phyloP scores from a whole-genome alignment of 1,140 invertebrate genomes.

The Carposina sasakii region DNA sequence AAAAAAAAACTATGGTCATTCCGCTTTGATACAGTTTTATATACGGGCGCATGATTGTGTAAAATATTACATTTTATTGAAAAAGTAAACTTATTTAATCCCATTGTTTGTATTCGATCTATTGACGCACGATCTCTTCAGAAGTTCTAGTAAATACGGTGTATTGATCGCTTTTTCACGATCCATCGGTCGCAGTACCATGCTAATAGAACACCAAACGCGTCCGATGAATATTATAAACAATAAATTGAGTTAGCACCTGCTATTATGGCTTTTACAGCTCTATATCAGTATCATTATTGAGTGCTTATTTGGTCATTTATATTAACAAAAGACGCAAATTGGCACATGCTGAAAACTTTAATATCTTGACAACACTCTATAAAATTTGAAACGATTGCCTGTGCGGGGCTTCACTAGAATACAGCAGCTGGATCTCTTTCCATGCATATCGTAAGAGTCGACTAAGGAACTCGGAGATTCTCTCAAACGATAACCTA shows the following conservation, averaged over 20 bases:
- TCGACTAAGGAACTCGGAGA: too few relatives aligned
- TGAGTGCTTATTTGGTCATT: too few relatives aligned
- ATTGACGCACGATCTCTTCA: constrained; percentile 47
- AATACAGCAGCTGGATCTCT: too few relatives aligned
- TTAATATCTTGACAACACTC: too few relatives aligned
- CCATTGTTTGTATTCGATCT: too few relatives aligned
- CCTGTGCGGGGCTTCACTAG: too few relatives aligned
- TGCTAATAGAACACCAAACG: constrained; percentile 35
- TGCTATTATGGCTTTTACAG: constrained; percentile 21
- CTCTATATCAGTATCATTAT: too few relatives aligned
- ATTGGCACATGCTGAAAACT: too few relatives aligned
- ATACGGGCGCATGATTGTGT: constrained; percentile 38
- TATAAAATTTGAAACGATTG: too few relatives aligned
- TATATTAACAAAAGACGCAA: too few relatives aligned
- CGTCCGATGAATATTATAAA: constrained; percentile 27
- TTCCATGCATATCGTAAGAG: too few relatives aligned
- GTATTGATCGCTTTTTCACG: constrained; percentile 45
- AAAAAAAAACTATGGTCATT: neutral
- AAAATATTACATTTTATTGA: constrained; percentile 50
- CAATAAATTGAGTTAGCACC: constrained; percentile 31
- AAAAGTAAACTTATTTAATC: constrained; percentile 33
- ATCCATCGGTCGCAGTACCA: constrained; percentile 28
- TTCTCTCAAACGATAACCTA: too few relatives aligned
- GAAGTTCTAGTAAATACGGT: constrained; percentile 33
- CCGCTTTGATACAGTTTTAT: constrained; percentile 29